Base-by-base conservation (phyloP, 2,797 vertebrate species). In the Channallabes apus region DNA sequence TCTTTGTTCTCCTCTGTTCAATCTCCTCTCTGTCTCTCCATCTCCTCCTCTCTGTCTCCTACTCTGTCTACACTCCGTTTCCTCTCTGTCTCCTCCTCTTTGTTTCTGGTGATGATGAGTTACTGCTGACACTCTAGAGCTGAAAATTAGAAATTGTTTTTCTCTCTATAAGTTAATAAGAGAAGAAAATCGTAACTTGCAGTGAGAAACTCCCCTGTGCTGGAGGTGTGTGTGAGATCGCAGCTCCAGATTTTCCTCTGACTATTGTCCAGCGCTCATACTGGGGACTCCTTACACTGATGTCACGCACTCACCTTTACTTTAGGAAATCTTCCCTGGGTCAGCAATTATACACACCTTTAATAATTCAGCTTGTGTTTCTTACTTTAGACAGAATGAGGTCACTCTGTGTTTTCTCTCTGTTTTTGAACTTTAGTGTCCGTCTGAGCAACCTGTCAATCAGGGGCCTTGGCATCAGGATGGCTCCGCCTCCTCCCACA, bases 401-500 rank as follows among this genome's bases (percentile, higher is more conserved):
- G 20, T 64, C 22, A 64, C 17, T 64, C n/a, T 81, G 27, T 81
- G 18, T 68, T 54, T 32, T 54, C 8, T 81, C 8, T 81, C 51
- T 81, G 29, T 80, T 65, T 14, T 80, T 38, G 32, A 79, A 41
- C 35, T 79, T 4, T 62, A 79, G 77, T 64, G 77, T 64, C 59
- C 69, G 29, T 38, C 29, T 35, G 65, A 15, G 27, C 1, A 12
- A 82, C 29, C 27, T 68, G 46, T 76, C 82, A 82, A 79, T 87
- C 89, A 69, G 82, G 89, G 86, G 88, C 56, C 73, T 69, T 7
- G 11, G 46, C 88, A 81, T 79, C 24, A 90, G 75, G 75, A 90
- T 90, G 90, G 87, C 87, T 29, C 88, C 87, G 0, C 88, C 86
- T 2, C 87, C 87, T 51, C 72, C 88, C 73, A 94, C 96, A 92